Evolutionary conservation across 1,140 invertebrate species (phyloP).

Genomic region (Monomorium pharaonis): DNA sequence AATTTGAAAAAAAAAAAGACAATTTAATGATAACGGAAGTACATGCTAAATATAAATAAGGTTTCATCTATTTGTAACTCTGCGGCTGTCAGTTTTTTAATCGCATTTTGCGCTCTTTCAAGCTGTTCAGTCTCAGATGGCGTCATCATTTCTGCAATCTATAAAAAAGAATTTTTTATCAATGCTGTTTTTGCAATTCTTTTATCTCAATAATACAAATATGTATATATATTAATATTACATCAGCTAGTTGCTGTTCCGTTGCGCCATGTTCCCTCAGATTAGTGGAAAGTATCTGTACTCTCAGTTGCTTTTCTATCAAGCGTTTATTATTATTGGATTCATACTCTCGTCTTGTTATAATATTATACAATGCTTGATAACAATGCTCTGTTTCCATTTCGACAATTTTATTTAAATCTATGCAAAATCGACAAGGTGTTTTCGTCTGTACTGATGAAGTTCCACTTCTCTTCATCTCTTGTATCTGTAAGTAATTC

Average conservation of each 20-base stretch:
- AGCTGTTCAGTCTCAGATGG: slow-evolving; percentile 90
- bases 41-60: slow-evolving; percentile 90
- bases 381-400: slow-evolving; percentile 91
- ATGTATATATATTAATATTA: slow-evolving; percentile 78
- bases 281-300: slow-evolving; percentile 91
- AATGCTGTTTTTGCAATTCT: background rate
- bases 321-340: slow-evolving; percentile 89
- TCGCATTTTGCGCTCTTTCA: slow-evolving; percentile 88
- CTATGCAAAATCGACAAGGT: slow-evolving; percentile 91
- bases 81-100: slow-evolving; percentile 88
- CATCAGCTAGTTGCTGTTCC: slow-evolving; percentile 91
- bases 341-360: slow-evolving; percentile 88
- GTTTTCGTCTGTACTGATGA: slow-evolving; percentile 88
- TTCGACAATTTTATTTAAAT: slow-evolving; percentile 89
- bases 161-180: slow-evolving; percentile 73
- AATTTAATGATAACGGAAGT: slow-evolving; percentile 82
- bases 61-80: slow-evolving; percentile 91
- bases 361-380: slow-evolving; percentile 91
- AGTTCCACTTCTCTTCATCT: slow-evolving; percentile 84
- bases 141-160: slow-evolving; percentile 92
- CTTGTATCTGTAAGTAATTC: slow-evolving; percentile 91
- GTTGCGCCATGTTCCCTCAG: slow-evolving; percentile 91
- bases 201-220: slow-evolving; percentile 10
- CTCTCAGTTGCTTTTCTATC: slow-evolving; percentile 93
- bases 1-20: slow-evolving; percentile 29